These are phyloP conservation scores for Drosophila tropicalis DNA, from an alignment of 1,140 invertebrate genomes.

Conservation along the genomic window DNA sequence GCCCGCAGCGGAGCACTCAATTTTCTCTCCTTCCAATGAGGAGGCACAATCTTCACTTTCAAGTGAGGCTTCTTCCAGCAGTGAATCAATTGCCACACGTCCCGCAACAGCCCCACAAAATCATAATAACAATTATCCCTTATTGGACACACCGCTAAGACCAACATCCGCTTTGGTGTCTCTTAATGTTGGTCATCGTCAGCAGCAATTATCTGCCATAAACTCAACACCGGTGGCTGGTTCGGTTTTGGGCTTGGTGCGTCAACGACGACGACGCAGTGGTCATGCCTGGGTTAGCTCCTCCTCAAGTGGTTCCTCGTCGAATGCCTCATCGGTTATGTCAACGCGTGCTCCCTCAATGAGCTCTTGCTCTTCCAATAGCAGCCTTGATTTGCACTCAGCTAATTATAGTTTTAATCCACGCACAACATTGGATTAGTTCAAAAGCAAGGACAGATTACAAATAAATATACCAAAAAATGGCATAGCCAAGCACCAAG, in stretches of 20 bases:
- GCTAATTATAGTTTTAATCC: constrained; percentile 51
- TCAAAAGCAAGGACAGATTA: neutral
- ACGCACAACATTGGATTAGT: constrained; percentile 49
- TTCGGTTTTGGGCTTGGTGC: constrained; percentile 68
- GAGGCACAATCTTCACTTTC: constrained; percentile 61
- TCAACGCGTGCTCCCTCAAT: constrained; percentile 60
- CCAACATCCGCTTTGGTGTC: constrained; percentile 35
- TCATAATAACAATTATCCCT: neutral
- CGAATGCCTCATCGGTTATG: constrained; percentile 51
- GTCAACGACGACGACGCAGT: constrained; percentile 61
- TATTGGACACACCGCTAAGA: neutral
- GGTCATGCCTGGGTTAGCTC: constrained; percentile 67
- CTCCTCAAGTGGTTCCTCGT: constrained; percentile 60
- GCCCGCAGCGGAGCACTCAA: neutral
- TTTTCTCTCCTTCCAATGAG: constrained; percentile 5
- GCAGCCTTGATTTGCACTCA: constrained; percentile 62
- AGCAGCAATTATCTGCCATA: constrained; percentile 26
- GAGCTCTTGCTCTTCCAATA: constrained; percentile 62
- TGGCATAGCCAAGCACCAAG: neutral
- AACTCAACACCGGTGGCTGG: constrained; percentile 66
- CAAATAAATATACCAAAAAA: neutral
- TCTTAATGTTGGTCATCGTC: constrained; percentile 36
- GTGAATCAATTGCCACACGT: constrained; percentile 26
- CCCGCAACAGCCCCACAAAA: constrained; percentile 60
- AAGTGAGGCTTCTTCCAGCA: constrained; percentile 52